These are phyloP conservation scores for Caradrina kadenii DNA, from an alignment of 2,888 invertebrate species.

Conservation along the genomic window DNA sequence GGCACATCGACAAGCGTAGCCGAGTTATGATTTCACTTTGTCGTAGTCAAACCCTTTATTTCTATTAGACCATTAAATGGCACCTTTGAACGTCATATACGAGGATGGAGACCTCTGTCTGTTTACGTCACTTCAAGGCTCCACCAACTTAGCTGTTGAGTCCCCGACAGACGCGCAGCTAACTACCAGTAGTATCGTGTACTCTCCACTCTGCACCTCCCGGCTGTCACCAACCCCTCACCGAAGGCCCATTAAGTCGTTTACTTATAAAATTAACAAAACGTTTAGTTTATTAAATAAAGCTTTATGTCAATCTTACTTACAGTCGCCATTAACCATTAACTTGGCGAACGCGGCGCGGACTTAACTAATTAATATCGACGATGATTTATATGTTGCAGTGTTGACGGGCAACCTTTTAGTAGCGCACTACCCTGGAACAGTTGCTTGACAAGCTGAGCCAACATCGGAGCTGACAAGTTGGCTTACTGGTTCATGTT, in stretches of 20 bases:
- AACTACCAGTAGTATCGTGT: too few species aligned
- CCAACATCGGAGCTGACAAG: too few species aligned
- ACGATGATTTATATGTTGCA: conserved; percentile 45
- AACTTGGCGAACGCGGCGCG: conserved; percentile 12
- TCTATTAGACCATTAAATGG: too few species aligned
- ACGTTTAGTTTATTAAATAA: conserved; percentile 45
- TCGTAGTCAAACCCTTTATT: too few species aligned
- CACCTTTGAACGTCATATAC: too few species aligned
- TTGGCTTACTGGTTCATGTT: too few species aligned
- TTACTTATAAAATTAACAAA: conserved; percentile 33
- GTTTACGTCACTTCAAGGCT: too few species aligned
- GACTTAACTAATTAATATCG: conserved; percentile 48
- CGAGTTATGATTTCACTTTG: too few species aligned
- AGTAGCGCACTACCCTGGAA: neutral
- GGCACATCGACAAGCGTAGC: too few species aligned
- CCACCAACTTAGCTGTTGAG: too few species aligned
- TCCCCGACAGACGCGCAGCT: too few species aligned
- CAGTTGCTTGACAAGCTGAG: neutral
- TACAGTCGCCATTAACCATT: conserved; percentile 35
- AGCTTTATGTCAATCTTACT: conserved; percentile 43
- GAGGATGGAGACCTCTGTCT: too few species aligned
- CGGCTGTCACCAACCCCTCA: neutral
- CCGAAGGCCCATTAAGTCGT: conserved; percentile 32
- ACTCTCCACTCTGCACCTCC: neutral
- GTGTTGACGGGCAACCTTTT: conserved; percentile 7